phyloP scores from a whole-genome alignment of 1,140 invertebrate species.

The Eurosta solidaginis region DNA sequence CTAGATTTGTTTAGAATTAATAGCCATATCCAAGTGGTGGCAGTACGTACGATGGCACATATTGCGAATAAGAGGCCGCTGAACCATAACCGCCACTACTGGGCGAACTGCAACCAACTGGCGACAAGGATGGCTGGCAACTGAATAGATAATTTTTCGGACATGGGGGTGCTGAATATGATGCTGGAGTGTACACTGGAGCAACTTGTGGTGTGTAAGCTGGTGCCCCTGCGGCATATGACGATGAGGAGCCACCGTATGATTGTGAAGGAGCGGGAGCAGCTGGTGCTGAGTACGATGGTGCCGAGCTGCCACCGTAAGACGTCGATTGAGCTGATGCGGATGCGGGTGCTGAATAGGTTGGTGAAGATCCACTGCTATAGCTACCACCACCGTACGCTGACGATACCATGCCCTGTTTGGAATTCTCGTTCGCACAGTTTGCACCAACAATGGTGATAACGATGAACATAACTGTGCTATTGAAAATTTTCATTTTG shows the following conservation, averaged over 20 bases:
- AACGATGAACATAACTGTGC: not conserved
- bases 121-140: not conserved
- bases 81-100: conserved; percentile 10
- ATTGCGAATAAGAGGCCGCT: conserved; percentile 13
- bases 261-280: not conserved
- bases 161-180: conserved; percentile 6
- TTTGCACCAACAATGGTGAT: not conserved
- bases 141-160: conserved; percentile 7
- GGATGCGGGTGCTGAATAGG: not conserved
- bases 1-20: no score
- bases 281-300: not conserved
- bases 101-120: not conserved
- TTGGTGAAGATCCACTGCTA: not conserved
- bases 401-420: conserved; percentile 13
- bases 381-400: conserved; percentile 7
- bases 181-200: not conserved
- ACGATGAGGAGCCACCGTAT: not conserved
- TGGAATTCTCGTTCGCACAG: not conserved
- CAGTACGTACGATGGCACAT: conserved; percentile 11
- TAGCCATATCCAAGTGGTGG: conserved; percentile 6
- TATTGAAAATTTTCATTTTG: not conserved
- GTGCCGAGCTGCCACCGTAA: not conserved
- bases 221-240: not conserved
- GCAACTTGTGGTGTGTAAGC: not conserved
- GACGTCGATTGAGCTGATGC: no score